Evolutionary conservation across 1,140 invertebrate species (phyloP), one percentile per base, ranked within the genome.

Genomic region (Bombus soroeensis): DNA sequence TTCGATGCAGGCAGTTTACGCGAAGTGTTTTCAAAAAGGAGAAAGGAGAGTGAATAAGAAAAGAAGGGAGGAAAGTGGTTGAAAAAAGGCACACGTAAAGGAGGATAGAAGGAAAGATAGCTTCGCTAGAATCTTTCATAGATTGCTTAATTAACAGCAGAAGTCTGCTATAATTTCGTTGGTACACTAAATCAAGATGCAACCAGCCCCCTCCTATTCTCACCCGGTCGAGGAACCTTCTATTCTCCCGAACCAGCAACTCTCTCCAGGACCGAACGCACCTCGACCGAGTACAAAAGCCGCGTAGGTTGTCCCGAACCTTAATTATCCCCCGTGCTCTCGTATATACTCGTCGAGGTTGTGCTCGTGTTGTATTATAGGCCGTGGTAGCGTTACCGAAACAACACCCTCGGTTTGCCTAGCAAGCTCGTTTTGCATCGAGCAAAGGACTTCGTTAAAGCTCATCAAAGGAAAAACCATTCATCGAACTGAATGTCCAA

Each of bases 131-230:
- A 90, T 83, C 86, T 90, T 88, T 89, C 79, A 81, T 66, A 82
- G 71, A 90, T 90, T 85, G 88, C 75, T 90, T 90, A 90, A 90
- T 90, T 88, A 90, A 90, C 79, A 43, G 70, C 75, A 88, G 79
- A 90, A 86, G 86, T 88, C 80, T 77, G 75, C 70, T 90, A 88
- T 90, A 90, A 90, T 90, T 90, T 88, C 53, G 82, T 85, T 83
- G 82, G 68, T 83, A 72, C 73, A 75, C 64, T 88, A 90, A 90
- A 90, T 90, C 88, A 83, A 80, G 86, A 90, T 83, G 47, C 86
- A 73, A 68, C 70, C 28, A 62, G 39, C 68, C 39, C 22, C 25
- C 37, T 22, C 39, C 53, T 22, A 62, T 47, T n/a, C 64, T 64
- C 57, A 59, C 15, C 53, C 68, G 39, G 28, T 53, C 25, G 1